Evolutionary conservation across 2,888 invertebrate species (phyloP).

Genomic region (Notodonta dromedarius): DNA sequence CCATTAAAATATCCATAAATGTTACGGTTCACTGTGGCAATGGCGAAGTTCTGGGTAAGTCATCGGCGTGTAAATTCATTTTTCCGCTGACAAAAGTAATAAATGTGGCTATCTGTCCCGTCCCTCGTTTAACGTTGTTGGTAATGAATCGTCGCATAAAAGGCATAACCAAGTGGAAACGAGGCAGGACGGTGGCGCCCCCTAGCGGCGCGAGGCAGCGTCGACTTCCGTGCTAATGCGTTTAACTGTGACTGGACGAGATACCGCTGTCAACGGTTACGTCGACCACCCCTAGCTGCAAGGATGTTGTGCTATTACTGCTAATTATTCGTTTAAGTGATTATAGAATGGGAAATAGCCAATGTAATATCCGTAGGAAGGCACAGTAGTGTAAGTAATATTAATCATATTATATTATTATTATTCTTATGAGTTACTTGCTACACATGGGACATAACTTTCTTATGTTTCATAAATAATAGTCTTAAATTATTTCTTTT

Average conservation of each 20-base stretch:
- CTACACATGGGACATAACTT: too few relatives aligned
- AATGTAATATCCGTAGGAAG: too few relatives aligned
- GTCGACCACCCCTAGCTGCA: conserved; percentile 36
- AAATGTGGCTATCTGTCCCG: conserved; percentile 80
- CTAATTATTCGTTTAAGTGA: conserved; percentile 42
- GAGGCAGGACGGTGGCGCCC: conserved; percentile 53
- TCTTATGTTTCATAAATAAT: too few relatives aligned
- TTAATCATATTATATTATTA: too few relatives aligned
- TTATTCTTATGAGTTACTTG: too few relatives aligned
- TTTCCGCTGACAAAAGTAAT: conserved; percentile 84
- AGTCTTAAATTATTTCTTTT: neutral
- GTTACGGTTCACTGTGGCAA: conserved; percentile 34
- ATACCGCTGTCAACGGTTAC: conserved; percentile 55
- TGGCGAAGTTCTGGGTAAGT: conserved; percentile 33
- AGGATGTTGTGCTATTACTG: conserved; percentile 30
- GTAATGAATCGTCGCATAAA: conserved; percentile 83
- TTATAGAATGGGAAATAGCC: conserved; percentile 8
- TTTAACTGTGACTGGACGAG: conserved; percentile 65
- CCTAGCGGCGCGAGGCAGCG: conserved; percentile 6
- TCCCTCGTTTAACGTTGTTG: conserved; percentile 65
- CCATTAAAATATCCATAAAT: conserved; percentile 39
- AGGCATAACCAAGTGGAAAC: conserved; percentile 83
- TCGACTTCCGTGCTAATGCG: conserved; percentile 52
- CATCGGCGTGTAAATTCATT: conserved; percentile 76
- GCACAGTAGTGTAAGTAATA: too few relatives aligned